phyloP scores from a whole-genome alignment of 2,888 invertebrate genomes.

The Alviniconcha strummeri region DNA sequence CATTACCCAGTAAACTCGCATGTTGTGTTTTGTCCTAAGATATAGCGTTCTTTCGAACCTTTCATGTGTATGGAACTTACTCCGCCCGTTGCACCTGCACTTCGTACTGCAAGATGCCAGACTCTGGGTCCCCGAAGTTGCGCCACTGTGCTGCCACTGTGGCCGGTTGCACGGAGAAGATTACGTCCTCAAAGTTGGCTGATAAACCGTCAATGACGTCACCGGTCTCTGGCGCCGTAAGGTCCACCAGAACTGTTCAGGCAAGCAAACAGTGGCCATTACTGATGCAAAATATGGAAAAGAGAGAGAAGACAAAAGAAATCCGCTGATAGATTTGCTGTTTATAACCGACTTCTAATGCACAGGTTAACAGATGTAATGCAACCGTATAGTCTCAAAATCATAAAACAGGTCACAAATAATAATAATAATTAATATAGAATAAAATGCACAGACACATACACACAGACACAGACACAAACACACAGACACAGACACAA shows the following conservation, averaged over 20 bases:
- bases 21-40: no score
- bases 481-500: neutral
- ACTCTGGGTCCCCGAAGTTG: conserved; percentile 57
- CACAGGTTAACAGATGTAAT: no score
- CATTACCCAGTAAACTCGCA: no score
- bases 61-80: conserved; percentile 33
- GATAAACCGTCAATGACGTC: conserved; percentile 50
- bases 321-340: no score
- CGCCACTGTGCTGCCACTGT: conserved; percentile 54
- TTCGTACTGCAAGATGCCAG: conserved; percentile 49
- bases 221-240: conserved; percentile 51
- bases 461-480: no score
- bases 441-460: no score
- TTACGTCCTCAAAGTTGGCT: conserved; percentile 42
- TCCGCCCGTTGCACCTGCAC: conserved; percentile 46
- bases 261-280: no score
- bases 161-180: conserved; percentile 50
- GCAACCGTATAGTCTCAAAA: no score
- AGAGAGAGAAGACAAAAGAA: neutral
- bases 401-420: no score
- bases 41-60: no score
- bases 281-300: neutral
- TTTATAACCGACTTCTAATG: no score
- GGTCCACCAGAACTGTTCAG: conserved; percentile 50
- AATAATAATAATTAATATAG: no score